Evolutionary conservation across 1,140 invertebrate genomes (phyloP).

Genomic region (Musca vetustissima): DNA sequence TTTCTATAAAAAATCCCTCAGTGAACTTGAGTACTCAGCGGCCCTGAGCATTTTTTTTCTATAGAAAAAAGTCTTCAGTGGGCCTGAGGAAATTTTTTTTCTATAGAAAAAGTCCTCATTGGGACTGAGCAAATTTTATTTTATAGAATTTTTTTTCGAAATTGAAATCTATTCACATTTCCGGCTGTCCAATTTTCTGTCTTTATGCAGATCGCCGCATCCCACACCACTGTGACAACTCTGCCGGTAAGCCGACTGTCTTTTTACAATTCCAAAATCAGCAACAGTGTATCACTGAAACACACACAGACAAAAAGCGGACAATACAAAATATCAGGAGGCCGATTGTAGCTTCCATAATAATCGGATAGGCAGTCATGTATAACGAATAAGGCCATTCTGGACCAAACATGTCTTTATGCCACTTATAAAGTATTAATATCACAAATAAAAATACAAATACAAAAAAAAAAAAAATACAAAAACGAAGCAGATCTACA

Average conservation of each 20-base stretch:
- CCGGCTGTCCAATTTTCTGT: no score
- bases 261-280: constrained; percentile 1
- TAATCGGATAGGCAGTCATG: neutral
- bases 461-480: neutral
- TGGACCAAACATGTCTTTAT: constrained; percentile 22
- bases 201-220: no score
- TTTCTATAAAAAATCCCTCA: no score
- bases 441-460: neutral
- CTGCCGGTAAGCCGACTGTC: neutral
- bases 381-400: neutral
- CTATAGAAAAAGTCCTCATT: no score
- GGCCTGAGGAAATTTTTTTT: no score
- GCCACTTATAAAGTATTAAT: constrained; percentile 24
- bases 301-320: neutral
- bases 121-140: no score
- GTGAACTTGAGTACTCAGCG: no score
- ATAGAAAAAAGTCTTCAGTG: no score
- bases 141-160: no score
- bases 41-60: no score
- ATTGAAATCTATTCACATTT: no score
- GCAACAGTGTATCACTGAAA: neutral
- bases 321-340: neutral
- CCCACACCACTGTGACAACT: no score
- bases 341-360: neutral
- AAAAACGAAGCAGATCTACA: neutral